These are phyloP conservation scores for Lasioglossum lativentre DNA, from an alignment of 2,888 invertebrate genomes.

Conservation along the genomic window DNA sequence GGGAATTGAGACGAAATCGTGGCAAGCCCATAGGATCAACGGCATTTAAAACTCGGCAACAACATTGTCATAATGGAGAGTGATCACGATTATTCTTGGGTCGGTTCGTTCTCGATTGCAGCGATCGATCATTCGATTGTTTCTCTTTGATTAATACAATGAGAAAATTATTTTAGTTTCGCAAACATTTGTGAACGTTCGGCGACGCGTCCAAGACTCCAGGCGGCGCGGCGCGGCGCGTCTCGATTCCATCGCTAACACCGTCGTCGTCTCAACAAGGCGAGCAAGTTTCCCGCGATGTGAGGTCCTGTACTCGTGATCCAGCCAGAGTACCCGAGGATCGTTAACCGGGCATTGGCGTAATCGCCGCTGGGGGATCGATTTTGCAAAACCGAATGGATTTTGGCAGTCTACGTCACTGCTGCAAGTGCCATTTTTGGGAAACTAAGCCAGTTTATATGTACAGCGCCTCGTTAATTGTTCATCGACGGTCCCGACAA, in stretches of 20 bases:
- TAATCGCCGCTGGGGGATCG: conserved; percentile 26
- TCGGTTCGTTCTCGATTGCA: not conserved
- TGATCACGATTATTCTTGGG: not conserved
- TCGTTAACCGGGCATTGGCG: conserved; percentile 71
- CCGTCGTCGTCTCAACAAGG: conserved; percentile 44
- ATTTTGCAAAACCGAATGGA: not conserved
- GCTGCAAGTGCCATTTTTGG: not conserved
- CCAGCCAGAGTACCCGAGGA: conserved; percentile 64
- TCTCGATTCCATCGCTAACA: conserved; percentile 42
- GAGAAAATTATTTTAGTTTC: not conserved
- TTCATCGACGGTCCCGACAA: no score
- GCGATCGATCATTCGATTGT: not conserved
- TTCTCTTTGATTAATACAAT: not conserved
- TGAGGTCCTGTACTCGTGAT: conserved; percentile 79
- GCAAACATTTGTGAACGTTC: not conserved
- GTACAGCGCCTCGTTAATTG: no score
- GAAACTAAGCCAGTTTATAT: not conserved
- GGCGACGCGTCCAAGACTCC: not conserved
- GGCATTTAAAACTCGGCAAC: not conserved
- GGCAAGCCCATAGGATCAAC: not conserved
- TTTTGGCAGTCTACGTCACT: not conserved
- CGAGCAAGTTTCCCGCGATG: conserved; percentile 68
- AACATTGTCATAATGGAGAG: not conserved
- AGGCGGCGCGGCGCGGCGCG: no score
- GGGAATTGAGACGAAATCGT: conserved; percentile 54